phyloP scores from a whole-genome alignment of 1,140 invertebrate genomes.

The Caenorhabditis remanei region DNA sequence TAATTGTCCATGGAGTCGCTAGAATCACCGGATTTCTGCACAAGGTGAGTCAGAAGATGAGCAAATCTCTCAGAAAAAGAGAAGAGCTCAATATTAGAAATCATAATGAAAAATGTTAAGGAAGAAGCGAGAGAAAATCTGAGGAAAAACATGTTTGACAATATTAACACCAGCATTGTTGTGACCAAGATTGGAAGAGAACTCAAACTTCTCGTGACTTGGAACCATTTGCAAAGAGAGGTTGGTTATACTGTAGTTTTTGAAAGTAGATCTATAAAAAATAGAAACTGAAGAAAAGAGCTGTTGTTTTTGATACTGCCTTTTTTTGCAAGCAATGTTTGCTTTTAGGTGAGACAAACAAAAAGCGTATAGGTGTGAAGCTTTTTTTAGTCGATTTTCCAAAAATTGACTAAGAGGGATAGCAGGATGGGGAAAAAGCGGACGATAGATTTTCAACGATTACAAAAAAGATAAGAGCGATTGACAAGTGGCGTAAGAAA shows the following conservation, averaged over 20 bases:
- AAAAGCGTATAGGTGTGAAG: constrained; percentile 8
- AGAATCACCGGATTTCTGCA: constrained; percentile 31
- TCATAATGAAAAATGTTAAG: constrained; percentile 32
- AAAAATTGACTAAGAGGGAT: background rate
- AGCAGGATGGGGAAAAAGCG: background rate
- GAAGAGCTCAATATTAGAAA: background rate
- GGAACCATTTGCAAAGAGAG: constrained; percentile 84
- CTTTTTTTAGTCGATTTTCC: background rate
- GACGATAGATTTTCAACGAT: too few species aligned
- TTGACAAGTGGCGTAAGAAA: too few species aligned
- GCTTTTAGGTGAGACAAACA: constrained; percentile 22
- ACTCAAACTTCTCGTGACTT: constrained; percentile 82
- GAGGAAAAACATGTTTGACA: constrained; percentile 50
- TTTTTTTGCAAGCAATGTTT: constrained; percentile 44
- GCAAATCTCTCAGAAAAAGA: background rate
- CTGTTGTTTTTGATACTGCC: constrained; percentile 68
- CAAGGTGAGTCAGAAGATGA: background rate
- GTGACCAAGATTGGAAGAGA: constrained; percentile 52
- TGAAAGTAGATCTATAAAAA: background rate
- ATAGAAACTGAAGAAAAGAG: background rate
- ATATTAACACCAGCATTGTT: background rate
- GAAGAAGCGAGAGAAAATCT: constrained; percentile 67
- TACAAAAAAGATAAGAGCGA: too few species aligned
- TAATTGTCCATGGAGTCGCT: constrained; percentile 48
- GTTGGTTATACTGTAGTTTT: constrained; percentile 79